Conservation (phyloP, 2,113 vertebrate genomes). For the Neotragus pygmaeus region DNA sequence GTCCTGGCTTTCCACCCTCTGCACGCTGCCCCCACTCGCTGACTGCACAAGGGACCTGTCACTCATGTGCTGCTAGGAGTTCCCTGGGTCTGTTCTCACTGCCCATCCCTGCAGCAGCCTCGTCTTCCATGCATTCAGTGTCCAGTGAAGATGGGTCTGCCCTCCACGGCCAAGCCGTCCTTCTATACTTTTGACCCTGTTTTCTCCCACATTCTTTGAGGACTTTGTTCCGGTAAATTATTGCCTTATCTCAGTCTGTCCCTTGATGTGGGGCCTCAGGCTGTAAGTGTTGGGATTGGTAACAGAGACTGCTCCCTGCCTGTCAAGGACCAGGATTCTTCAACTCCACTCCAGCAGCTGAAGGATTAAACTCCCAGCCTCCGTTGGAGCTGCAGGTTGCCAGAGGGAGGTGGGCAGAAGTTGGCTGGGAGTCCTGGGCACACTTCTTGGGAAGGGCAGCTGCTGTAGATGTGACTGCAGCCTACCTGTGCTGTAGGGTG, state of each 20-base stretch:
- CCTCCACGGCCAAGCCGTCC: no score
- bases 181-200: not conserved
- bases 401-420: not conserved
- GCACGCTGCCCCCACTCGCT: fast-evolving
- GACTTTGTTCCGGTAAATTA: not conserved
- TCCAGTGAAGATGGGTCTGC: not conserved
- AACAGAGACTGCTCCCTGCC: not conserved
- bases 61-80: not conserved
- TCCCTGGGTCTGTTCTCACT: not conserved
- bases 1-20: not conserved
- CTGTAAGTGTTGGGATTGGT: not conserved
- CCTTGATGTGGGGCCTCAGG: not conserved
- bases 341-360: not conserved
- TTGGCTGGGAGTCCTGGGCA: not conserved
- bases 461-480: not conserved
- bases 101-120: not conserved
- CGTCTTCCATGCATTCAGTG: not conserved
- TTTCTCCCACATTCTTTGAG: not conserved
- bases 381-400: not conserved
- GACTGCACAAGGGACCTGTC: not conserved
- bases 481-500: not conserved
- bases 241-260: not conserved
- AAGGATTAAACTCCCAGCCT: not conserved
- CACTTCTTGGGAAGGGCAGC: not conserved
- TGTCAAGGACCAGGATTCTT: not conserved